phyloP scores from a whole-genome alignment of 2,113 vertebrate genomes.

The Petrocephalus zakoni region DNA sequence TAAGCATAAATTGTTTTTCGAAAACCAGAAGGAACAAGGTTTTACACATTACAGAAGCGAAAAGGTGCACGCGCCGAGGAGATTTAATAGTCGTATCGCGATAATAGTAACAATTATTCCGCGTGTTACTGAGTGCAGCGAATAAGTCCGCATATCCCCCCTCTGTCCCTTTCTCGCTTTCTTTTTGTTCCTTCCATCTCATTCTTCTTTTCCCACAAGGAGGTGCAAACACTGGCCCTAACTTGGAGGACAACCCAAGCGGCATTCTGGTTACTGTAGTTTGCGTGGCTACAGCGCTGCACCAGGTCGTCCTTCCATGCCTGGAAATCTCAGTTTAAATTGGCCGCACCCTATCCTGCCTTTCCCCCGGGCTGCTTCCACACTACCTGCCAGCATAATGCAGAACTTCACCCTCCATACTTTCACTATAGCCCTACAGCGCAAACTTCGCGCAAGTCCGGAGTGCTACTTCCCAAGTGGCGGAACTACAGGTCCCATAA shows the following conservation, averaged over 20 bases:
- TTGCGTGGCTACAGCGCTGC: neutral
- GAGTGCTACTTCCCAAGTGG: neutral
- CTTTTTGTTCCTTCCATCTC: neutral
- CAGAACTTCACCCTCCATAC: neutral
- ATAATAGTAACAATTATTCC: neutral
- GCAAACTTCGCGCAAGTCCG: neutral
- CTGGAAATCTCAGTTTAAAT: neutral
- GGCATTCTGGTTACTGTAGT: conserved; percentile 50
- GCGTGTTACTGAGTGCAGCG: neutral
- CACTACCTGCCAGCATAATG: neutral
- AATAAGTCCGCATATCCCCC: neutral
- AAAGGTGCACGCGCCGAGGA: neutral
- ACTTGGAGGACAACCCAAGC: neutral
- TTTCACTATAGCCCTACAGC: neutral
- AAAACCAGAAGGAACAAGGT: neutral
- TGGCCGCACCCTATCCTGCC: neutral
- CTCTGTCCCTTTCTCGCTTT: neutral
- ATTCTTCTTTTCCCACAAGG: conserved; percentile 27
- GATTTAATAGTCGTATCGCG: neutral
- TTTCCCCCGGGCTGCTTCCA: neutral
- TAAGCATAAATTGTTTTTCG: neutral
- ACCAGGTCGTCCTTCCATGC: neutral
- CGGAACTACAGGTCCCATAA: conserved; percentile 64
- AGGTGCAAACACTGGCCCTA: neutral
- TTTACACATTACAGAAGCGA: neutral